Base-by-base conservation (phyloP, 2,888 invertebrate species). In the Apodemia zela region DNA sequence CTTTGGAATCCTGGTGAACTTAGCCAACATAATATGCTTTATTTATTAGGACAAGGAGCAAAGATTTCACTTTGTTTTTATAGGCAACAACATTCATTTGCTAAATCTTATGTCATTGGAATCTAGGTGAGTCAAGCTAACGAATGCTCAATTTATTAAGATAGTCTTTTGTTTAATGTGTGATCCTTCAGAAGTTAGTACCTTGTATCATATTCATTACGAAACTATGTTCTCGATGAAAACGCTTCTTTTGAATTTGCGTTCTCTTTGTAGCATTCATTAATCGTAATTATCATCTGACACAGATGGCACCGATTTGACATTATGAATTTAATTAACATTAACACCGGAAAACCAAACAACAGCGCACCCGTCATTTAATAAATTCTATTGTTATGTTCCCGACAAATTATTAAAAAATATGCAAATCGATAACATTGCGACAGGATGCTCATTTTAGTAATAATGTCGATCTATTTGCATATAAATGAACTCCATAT, bases 371-470 rank as follows among this genome's bases (percentile, higher is more conserved):
- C 80, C 78, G 77, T 73, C 78, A 81, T 82, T 84, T 80, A 84
- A 78, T 74, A 78, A 75, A 72, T 75, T 81, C 84, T 84, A 74
- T 88, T 89, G 89, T 89, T 86, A 79, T 82, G 81, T 82, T 82
- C 79, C 77, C 78, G 83, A 82, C 72, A 87, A 87, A 82, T 88
- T 87, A 88, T 86, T 82, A 89, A 89, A 86, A 90, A 89, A 90
- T 89, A 91, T 91, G 91, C 90, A 88, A 90, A 91, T 91, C 89
- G 82, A 90, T 89, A 79, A 84, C 75, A 75, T 69, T 72, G 76
- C 76, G 79, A 79, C 89, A 87, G 90, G 91, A 90, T 87, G 89
- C 78, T 83, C 86, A 82, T 87, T 89, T 90, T 88, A 78, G 85
- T 88, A 84, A 85, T 87, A 85, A 85, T 82, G 84, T 76, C 80